These are phyloP conservation scores for Ariopsis seemanni DNA, from an alignment of 2,113 vertebrate genomes.

Conservation along the genomic window DNA sequence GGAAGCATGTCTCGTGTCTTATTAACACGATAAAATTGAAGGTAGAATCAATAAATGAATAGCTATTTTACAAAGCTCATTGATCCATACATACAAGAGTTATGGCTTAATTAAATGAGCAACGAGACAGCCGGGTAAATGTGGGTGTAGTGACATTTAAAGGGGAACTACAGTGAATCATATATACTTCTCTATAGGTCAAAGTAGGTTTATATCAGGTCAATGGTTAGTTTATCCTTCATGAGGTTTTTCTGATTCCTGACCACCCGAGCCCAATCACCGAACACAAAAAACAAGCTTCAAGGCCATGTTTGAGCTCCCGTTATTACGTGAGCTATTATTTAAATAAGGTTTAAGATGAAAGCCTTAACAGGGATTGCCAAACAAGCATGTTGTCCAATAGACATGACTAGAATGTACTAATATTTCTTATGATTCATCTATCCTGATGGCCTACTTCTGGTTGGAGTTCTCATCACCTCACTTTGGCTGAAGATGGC, in stretches of 20 bases:
- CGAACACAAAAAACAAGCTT: neutral
- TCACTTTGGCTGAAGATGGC: too few species aligned
- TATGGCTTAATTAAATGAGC: constrained; percentile 59
- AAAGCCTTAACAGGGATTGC: neutral
- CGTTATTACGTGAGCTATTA: neutral
- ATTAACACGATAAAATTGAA: constrained; percentile 5
- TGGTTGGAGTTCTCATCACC: too few species aligned
- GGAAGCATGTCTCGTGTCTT: constrained; percentile 22
- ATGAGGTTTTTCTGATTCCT: neutral
- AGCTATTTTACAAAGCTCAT: constrained; percentile 43
- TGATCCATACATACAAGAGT: constrained; percentile 61
- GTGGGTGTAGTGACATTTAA: constrained; percentile 27
- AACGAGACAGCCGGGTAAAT: neutral
- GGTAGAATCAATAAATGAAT: constrained; percentile 53
- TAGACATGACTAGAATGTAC: neutral
- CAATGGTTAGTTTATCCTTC: neutral
- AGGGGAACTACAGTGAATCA: neutral
- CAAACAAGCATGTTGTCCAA: neutral
- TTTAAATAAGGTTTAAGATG: neutral
- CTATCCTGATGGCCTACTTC: too few species aligned
- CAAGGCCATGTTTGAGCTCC: too few species aligned
- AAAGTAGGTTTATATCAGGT: neutral
- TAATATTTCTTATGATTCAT: neutral
- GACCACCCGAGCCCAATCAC: neutral
- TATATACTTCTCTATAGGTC: neutral